Conservation (phyloP, 2,888 invertebrate genomes). For the Carabus problematicus region DNA sequence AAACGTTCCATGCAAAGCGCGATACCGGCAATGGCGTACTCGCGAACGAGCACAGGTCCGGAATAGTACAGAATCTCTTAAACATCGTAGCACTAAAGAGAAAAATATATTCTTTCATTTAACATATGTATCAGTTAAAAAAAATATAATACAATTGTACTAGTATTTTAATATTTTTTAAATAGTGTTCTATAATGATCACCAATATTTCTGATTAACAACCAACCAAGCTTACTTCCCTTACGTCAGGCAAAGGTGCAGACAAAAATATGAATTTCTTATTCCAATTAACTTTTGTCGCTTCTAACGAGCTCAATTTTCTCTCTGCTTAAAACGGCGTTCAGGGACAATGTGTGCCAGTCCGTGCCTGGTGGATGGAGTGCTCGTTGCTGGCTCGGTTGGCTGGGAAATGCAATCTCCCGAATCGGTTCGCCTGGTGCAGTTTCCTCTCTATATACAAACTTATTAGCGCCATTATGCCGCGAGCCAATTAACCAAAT, state of each 20-base stretch:
- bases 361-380: constrained; percentile 24
- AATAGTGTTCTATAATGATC: too few relatives aligned
- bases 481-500: constrained; percentile 53
- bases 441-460: constrained; percentile 49
- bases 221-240: too few relatives aligned
- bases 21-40: background rate
- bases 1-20: constrained; percentile 3
- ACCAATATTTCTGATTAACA: too few relatives aligned
- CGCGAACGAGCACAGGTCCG: constrained; percentile 12
- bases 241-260: too few relatives aligned
- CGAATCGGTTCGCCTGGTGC: constrained; percentile 36
- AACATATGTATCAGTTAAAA: too few relatives aligned
- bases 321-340: background rate
- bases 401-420: constrained; percentile 35
- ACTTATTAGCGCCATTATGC: constrained; percentile 52
- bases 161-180: too few relatives aligned
- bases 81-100: background rate
- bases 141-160: too few relatives aligned
- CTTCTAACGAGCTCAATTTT: background rate
- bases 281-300: too few relatives aligned
- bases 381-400: constrained; percentile 17
- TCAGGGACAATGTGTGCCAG: background rate
- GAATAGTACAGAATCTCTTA: background rate
- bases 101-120: too few relatives aligned
- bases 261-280: too few relatives aligned